phyloP scores from a whole-genome alignment of 1,140 invertebrate genomes.

The Polypedilum pembai region DNA sequence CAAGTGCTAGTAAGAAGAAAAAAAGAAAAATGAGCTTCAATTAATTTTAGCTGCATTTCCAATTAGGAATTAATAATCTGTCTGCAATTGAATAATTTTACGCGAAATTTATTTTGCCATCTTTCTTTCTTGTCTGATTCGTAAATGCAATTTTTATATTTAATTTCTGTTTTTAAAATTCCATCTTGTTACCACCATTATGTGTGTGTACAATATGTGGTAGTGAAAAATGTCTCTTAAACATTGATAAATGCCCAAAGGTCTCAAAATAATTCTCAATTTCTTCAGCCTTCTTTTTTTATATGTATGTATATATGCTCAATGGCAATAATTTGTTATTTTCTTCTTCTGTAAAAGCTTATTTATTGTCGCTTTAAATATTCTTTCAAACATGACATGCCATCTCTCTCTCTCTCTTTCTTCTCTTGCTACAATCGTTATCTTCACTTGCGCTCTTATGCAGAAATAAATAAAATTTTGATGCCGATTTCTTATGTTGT shows the following conservation, averaged over 20 bases:
- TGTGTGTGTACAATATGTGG: neutral
- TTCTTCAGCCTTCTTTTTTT: neutral
- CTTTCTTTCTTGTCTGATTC: neutral
- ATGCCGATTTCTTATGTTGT: too few species aligned
- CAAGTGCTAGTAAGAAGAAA: slow-evolving; percentile 16
- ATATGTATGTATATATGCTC: neutral
- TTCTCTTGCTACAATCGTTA: neutral
- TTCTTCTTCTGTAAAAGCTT: neutral
- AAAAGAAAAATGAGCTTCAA: neutral
- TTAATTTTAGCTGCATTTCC: neutral
- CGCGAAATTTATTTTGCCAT: neutral
- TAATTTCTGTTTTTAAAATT: neutral
- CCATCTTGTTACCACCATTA: neutral
- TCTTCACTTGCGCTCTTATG: too few species aligned
- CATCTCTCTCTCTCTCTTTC: neutral
- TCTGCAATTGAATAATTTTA: slow-evolving; percentile 21
- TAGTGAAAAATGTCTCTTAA: slow-evolving; percentile 26
- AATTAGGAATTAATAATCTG: slow-evolving; percentile 22
- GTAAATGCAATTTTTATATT: neutral
- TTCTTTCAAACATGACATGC: slow-evolving; percentile 3
- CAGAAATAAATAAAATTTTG: too few species aligned
- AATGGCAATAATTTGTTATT: slow-evolving; percentile 14
- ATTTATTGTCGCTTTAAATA: slow-evolving; percentile 10
- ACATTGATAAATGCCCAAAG: slow-evolving; percentile 21
- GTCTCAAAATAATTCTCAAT: slow-evolving; percentile 2